Evolutionary conservation across 1,140 invertebrate species (phyloP), one percentile per base, ranked within the genome.

Genomic region (Tigriopus japonicus): DNA sequence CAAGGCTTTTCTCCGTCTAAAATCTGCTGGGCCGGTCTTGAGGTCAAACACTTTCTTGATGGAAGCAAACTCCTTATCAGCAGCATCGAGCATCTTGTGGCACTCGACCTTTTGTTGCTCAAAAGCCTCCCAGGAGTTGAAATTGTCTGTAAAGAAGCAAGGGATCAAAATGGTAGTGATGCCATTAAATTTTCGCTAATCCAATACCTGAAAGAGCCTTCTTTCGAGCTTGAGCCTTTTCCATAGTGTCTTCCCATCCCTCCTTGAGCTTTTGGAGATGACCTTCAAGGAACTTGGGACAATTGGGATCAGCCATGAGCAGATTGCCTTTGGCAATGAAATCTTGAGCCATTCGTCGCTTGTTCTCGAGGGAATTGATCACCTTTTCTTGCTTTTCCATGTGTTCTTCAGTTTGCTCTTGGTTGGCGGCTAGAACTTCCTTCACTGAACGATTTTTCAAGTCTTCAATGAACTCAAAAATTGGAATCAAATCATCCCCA

Each of bases 351-450:
- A 65, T 67, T 19, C 63, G 52, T 5, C 62, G 56, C 42, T 67
- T 65, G 35, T 67, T 67, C 62, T 67, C 66, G 28, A 67, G 63
- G 9, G 64, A 64, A 13, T 65, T 49, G 15, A 67, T 53, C 9
- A 67, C 66, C 64, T 67, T 67, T 21, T 67, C 66, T 42, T 67
- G 66, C 59, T 67, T 67, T 17, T 67, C 66, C 52, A 67, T 67
- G 60, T 67, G 66, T 35, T 67, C 66, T 45, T 67, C 66, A 53
- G 63, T 64, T 60, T 66, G 65, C 52, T 67, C 66, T 61, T 66
- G 65, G 58, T 65, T 67, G 56, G 65, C 64, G 19, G 62, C 62
- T 19, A 64, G 63, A 21, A 67, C 65, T 40, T 67, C 66, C 62
- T 67, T 67, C 28, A 61, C 56, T n/a, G 66, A 67, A 35, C 65